These are phyloP conservation scores for Pantherophis guttatus DNA, from an alignment of 2,113 vertebrate species.

Conservation along the genomic window DNA sequence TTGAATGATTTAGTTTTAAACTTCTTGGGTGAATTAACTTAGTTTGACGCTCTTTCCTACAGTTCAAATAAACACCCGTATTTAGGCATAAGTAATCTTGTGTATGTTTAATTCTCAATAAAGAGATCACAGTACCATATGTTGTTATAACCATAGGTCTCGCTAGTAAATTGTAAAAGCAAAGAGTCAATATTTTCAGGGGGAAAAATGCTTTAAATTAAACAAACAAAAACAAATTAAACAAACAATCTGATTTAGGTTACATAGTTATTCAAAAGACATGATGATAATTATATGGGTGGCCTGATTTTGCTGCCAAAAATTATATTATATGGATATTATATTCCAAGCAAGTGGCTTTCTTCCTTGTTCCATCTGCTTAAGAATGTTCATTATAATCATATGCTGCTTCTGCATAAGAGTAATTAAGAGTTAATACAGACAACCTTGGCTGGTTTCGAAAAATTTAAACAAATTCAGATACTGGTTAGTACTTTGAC, in stretches of 20 bases:
- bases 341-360: neutral
- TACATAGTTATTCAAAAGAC: neutral
- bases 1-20: neutral
- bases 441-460: neutral
- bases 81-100: neutral
- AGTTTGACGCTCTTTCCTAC: neutral
- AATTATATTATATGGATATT: slow-evolving; percentile 1
- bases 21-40: neutral
- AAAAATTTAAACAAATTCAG: neutral
- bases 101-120: neutral
- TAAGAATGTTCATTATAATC: neutral
- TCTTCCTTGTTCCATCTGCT: neutral
- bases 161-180: neutral
- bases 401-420: neutral
- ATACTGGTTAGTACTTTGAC: neutral
- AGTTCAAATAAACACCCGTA: neutral
- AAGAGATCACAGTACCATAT: neutral
- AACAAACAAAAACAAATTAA: neutral
- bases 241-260: neutral
- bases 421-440: neutral
- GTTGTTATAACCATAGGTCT: neutral
- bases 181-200: neutral
- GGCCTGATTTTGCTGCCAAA: neutral
- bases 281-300: neutral
- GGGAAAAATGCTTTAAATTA: neutral